Conservation (phyloP, 2,113 vertebrate species). For the Numida meleagris region DNA sequence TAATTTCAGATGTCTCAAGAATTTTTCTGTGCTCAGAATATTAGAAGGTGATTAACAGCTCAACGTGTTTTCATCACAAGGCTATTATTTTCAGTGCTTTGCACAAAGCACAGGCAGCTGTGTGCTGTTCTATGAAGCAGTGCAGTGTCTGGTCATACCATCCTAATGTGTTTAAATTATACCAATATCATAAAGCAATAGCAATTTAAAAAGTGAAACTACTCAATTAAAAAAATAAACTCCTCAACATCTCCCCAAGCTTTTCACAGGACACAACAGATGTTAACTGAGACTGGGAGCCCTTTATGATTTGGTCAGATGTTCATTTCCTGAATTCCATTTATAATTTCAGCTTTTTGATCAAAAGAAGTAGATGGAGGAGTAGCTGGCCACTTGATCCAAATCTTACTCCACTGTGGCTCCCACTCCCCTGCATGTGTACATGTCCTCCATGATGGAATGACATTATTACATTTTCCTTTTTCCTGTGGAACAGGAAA, state of each 20-base stretch:
- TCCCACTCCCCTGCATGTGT: neutral
- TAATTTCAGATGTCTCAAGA: constrained; percentile 44
- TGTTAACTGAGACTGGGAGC: neutral
- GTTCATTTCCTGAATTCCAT: neutral
- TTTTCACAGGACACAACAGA: constrained; percentile 47
- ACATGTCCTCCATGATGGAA: neutral
- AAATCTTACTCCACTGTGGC: neutral
- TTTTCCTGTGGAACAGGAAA: fast-evolving
- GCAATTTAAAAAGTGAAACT: neutral
- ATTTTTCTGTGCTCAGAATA: constrained; percentile 20
- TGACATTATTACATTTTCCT: fast-evolving
- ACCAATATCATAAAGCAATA: constrained; percentile 33
- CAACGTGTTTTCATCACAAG: constrained; percentile 43
- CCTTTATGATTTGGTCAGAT: neutral
- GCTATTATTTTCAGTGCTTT: constrained; percentile 53
- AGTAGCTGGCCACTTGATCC: neutral
- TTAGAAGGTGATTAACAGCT: constrained; percentile 61
- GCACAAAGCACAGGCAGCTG: constrained; percentile 64
- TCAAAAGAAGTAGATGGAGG: neutral
- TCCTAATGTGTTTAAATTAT: constrained; percentile 31
- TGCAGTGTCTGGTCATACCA: constrained; percentile 3
- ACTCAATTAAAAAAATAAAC: constrained; percentile 32
- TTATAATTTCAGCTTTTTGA: constrained; percentile 6
- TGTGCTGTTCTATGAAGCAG: constrained; percentile 26
- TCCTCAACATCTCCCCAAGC: neutral